Base-by-base conservation (phyloP, 2,113 vertebrate genomes). In the Oncorhynchus clarkii region DNA sequence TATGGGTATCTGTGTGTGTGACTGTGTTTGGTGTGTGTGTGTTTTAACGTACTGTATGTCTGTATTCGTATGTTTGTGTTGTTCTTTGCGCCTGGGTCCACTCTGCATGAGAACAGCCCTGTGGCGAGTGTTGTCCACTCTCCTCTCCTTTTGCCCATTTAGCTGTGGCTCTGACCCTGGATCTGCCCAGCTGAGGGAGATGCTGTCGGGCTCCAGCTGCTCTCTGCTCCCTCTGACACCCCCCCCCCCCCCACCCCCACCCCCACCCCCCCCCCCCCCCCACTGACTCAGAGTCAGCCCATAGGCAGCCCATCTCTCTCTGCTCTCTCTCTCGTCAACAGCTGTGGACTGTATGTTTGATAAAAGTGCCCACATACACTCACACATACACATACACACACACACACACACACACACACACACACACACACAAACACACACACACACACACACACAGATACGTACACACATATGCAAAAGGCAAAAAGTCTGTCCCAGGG, bases 131-230 rank as follows among this genome's bases (percentile, higher is more conserved):
- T 72, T 81, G 79, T 85, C 77, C 67, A 54, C 59, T 77, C 73
- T 69, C 67, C 22, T 84, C 76, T 80, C 66, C 76, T 85, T 76
- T 70, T 70, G 67, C 60, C 74, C 9, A n/a, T 14, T 14, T 59
- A 70, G 72, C 71, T 62, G 62, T 64, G 64, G 66, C 72, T 60
- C 78, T 85, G 86, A 85, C 78, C 75, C 69, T 34, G 8, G 73
- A 80, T 80, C 79, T 75, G 73, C 69, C 74, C 39, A 72, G 79
- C 16, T 64, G 16, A 57, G 20, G 71, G 77, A 67, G 51, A 72
- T 4, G 64, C 72, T 49, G 49, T n/a, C 76, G 75, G 70, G 2
- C 6, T 74, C 67, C 67, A 72, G 73, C 39, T 71, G 27, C 57
- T 76, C 29, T 24, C 3, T 34, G 13, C 49, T 51, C 13, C 49